Evolutionary conservation across 2,113 vertebrate species (phyloP), one percentile per base, ranked within the genome.

Genomic region (Apodemus sylvaticus): DNA sequence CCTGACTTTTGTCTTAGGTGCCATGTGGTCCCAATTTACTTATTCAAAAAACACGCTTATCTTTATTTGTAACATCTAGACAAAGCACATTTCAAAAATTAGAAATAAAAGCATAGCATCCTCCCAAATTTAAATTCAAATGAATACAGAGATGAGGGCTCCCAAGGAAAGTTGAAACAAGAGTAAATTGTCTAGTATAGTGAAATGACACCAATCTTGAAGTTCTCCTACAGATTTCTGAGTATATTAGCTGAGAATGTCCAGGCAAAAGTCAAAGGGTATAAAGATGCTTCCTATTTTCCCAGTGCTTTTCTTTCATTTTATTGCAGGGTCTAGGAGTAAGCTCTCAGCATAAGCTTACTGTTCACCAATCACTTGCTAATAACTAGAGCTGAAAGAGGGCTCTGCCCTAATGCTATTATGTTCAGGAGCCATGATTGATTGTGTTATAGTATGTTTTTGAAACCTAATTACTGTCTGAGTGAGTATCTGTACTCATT

Each of bases 381-480:
- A 99, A 98, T 98, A 99, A 98, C 98, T 98, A 98, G 98, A 98
- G 98, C 98, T 99, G 97, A 98, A 99, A 99, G 98, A 99, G 98
- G 99, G 98, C 98, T 99, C 98, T 99, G 98, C 98, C 98, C 98
- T 98, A 98, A 99, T 98, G 98, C 98, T 98, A 98, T 99, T 99
- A 98, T 96, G 97, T 98, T 99, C 98, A 98, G 98, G 98, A 99
- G 99, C 98, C 98, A 98, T 99, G 99, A 99, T 99, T 99, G 99
- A 99, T 99, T 99, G 99, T 99, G 99, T 99, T 99, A 99, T 95
- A 98, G 98, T 98, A 98, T 99, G 99, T 99, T 99, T 99, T 99
- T 99, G 99, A 99, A 99, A 99, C 99, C 99, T 99, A 99, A 99
- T 99, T 99, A 99, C 99, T 98, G 99, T 99, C 99, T 99, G 97